Conservation (phyloP, 2,888 invertebrate species). For the Philopedon plagiatum region DNA sequence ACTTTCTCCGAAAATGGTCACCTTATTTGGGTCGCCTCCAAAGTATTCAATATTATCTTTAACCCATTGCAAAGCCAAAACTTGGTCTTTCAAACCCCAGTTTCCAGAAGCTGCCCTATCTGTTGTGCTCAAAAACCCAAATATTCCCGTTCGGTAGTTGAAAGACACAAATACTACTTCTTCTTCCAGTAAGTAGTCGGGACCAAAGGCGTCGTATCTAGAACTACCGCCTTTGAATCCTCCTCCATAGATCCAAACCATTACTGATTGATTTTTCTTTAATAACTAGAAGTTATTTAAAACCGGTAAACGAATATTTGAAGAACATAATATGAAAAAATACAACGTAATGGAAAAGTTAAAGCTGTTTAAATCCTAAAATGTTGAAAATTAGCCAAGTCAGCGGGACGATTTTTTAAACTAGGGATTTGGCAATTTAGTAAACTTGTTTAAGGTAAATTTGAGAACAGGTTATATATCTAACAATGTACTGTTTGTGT, state of each 20-base stretch:
- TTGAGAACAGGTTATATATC: too few species aligned
- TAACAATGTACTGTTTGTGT: too few species aligned
- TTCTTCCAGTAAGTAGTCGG: slow-evolving; percentile 38
- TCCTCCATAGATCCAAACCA: slow-evolving; percentile 45
- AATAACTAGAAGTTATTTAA: too few species aligned
- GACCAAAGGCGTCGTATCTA: slow-evolving; percentile 10
- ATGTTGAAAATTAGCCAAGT: too few species aligned
- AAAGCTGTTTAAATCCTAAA: too few species aligned
- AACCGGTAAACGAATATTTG: too few species aligned
- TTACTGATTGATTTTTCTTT: slow-evolving; percentile 29
- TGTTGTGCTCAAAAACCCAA: slow-evolving; percentile 35
- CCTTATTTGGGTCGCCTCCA: slow-evolving; percentile 38
- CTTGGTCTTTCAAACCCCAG: slow-evolving; percentile 43
- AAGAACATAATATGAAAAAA: too few species aligned
- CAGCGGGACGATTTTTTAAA: too few species aligned
- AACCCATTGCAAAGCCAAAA: slow-evolving; percentile 39
- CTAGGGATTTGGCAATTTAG: too few species aligned
- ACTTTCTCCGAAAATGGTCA: slow-evolving; percentile 45
- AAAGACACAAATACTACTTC: slow-evolving; percentile 35
- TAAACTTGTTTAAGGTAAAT: too few species aligned
- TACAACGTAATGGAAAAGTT: too few species aligned
- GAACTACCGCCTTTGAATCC: slow-evolving; percentile 34
- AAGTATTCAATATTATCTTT: slow-evolving; percentile 31
- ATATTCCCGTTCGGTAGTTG: slow-evolving; percentile 38
- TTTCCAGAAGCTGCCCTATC: slow-evolving; percentile 31